Evolutionary conservation across 1,140 invertebrate genomes (phyloP), one percentile per base, ranked within the genome.

Genomic region (Drosophila willistoni): DNA sequence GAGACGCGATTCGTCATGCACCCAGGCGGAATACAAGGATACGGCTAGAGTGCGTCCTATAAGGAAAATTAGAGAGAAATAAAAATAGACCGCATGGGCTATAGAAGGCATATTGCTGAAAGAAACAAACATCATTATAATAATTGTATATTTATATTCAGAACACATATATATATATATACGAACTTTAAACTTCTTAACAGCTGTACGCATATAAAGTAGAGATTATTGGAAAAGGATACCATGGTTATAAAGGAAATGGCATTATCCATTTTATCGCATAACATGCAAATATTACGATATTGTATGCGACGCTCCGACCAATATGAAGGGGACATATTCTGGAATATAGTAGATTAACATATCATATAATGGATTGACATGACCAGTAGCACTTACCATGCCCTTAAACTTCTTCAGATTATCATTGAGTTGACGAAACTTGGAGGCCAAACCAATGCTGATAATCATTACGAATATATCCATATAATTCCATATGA

Each of bases 51-150:
- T 94, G 76, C 95, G 92, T 19, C 93, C 92, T 33, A 95, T 93
- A 2, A 96, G 91, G 75, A 95, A 95, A 0, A 93, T 91, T 61
- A 96, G 95, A 0, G 95, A 95, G 63, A 93, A 94, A 68, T 95
- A 95, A 69, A 94, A 95, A 77, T 95, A 96, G 0, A 94, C 66
- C 1, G 80, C 67, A 63, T 92, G 89, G 0, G 77, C 81, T 39
- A 89, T 71, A 19, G 91, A 89, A 12, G 91, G 90, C 91, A 91
- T 92, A 33, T 80, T 78, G 44, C 91, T 92, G n/a, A 1, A 62
- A 60, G 64, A n/a, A 13, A 14, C 3, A 22, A 25, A 25, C 22
- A 4, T 25, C 22, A 25, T 22, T 22, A 22, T 25, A 25, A 4
- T 4, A 25, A 25, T 4, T 25, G 22, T 25, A 25, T 25, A 4